These are phyloP conservation scores for Sussaba pulchella DNA, from an alignment of 2,888 invertebrate genomes.

Conservation along the genomic window DNA sequence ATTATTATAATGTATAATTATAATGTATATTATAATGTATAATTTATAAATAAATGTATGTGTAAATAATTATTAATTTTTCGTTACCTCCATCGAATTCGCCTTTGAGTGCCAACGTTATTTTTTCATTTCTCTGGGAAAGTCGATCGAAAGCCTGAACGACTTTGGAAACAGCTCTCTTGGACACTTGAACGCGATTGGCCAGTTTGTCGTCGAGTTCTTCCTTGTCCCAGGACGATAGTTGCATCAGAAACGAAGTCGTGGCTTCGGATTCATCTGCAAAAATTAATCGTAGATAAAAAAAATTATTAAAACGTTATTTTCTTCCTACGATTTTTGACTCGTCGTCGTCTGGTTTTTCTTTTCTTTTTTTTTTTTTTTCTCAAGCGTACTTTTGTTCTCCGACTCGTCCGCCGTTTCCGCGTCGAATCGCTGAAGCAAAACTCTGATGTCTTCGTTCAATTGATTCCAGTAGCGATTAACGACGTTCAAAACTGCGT, in stretches of 20 bases:
- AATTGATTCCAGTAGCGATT: slow-evolving; percentile 98
- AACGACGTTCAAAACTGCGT: slow-evolving; percentile 98
- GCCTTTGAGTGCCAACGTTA: slow-evolving; percentile 94
- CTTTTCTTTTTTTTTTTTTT: no score
- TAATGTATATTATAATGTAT: no score
- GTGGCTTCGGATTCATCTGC: slow-evolving; percentile 98
- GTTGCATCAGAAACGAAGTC: slow-evolving; percentile 96
- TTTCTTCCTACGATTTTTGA: no score
- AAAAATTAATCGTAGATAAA: slow-evolving; percentile 70
- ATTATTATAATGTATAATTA: no score
- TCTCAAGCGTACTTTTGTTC: slow-evolving; percentile 91
- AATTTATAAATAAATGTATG: no score
- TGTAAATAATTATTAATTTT: slow-evolving; percentile 2
- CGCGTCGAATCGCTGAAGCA: slow-evolving; percentile 98
- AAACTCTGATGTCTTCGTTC: slow-evolving; percentile 97
- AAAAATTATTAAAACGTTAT: no score
- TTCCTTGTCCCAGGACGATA: slow-evolving; percentile 99
- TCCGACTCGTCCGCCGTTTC: slow-evolving; percentile 98
- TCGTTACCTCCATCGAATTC: slow-evolving; percentile 89
- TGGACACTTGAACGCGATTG: slow-evolving; percentile 98
- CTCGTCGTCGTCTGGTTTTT: no score
- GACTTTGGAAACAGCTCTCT: slow-evolving; percentile 97
- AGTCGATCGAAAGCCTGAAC: slow-evolving; percentile 98
- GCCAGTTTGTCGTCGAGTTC: slow-evolving; percentile 98
- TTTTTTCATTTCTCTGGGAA: slow-evolving; percentile 97